Percentiles rank a stretch among this genome's conserved stretches.
Conservation (phyloP, 2,797 vertebrate species). For the Nyctalus aviator region DNA sequence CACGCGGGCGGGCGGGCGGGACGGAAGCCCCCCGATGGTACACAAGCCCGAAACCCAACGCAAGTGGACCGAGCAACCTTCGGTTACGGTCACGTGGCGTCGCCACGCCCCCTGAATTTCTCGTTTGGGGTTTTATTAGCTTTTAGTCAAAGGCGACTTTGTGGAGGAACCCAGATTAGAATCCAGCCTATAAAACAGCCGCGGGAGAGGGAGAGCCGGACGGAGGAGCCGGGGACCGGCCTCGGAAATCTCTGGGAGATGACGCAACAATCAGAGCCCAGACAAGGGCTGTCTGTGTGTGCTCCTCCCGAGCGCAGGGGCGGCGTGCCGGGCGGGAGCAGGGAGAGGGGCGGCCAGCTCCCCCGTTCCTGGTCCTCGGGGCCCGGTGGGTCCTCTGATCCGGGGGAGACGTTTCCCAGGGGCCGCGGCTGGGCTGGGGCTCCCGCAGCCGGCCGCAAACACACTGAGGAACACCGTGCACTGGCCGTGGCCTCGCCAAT, state of each 20-base stretch:
- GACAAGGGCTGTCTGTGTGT: neutral
- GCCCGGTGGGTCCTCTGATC: neutral
- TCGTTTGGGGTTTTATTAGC: constrained; percentile 78
- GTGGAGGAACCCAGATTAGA: constrained; percentile 77
- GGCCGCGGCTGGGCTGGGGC: constrained; percentile 2
- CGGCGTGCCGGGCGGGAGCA: neutral
- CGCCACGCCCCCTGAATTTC: constrained; percentile 67
- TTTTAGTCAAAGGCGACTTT: constrained; percentile 79
- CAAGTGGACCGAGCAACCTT: constrained; percentile 66
- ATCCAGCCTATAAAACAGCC: constrained; percentile 70
- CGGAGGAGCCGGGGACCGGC: neutral
- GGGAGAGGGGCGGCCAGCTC: neutral
- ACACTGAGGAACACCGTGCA: constrained; percentile 18
- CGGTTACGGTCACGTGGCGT: constrained; percentile 64
- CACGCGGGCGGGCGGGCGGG: neutral
- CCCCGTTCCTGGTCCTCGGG: neutral
- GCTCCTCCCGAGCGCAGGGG: neutral
- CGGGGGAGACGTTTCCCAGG: constrained; percentile 38
- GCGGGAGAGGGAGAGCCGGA: constrained; percentile 50
- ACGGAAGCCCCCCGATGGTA: constrained; percentile 54
- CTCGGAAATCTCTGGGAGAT: constrained; percentile 5
- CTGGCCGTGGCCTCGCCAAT: constrained; percentile 13
- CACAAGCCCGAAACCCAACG: constrained; percentile 59
- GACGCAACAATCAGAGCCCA: neutral
- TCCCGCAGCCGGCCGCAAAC: constrained; percentile 30